Conservation (phyloP, 1,140 invertebrate species). For the Arctopsyche grandis region DNA sequence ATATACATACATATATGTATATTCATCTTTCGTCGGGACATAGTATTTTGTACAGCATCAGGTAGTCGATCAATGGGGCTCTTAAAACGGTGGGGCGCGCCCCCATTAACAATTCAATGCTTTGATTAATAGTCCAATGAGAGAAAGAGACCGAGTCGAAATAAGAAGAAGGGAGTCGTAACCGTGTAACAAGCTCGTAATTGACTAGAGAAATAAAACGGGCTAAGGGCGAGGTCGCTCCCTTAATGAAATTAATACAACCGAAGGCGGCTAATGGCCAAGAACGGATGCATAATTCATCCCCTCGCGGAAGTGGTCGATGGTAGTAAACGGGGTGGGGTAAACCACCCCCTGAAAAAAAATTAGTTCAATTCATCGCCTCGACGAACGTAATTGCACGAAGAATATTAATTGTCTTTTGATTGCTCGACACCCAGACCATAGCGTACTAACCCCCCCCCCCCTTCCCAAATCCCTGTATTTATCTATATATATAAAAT, state of each 20-base stretch:
- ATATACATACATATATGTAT: no score
- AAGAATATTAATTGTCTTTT: slow-evolving; percentile 39
- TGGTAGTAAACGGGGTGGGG: neutral
- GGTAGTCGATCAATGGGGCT: slow-evolving; percentile 5
- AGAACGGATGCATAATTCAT: slow-evolving; percentile 22
- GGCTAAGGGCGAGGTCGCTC: neutral
- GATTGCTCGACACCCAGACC: neutral
- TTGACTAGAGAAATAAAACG: slow-evolving; percentile 12
- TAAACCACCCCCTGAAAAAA: neutral
- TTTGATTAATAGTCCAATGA: slow-evolving; percentile 10
- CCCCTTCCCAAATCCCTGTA: no score
- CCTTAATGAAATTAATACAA: slow-evolving; percentile 31
- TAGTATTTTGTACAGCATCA: slow-evolving; percentile 14
- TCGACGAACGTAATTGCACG: slow-evolving; percentile 18
- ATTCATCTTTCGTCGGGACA: no score
- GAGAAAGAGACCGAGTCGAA: neutral
- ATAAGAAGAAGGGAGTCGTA: neutral
- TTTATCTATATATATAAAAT: no score
- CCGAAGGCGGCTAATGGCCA: slow-evolving; percentile 17
- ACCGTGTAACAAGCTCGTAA: slow-evolving; percentile 21
- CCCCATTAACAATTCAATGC: slow-evolving; percentile 19
- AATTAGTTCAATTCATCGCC: slow-evolving; percentile 30
- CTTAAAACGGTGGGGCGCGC: neutral
- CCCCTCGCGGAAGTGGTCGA: neutral
- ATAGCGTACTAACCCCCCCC: no score